A percentile compares a stretch with the other conserved stretches of the same genome.
phyloP scores from a whole-genome alignment of 2,113 vertebrate species.

The Leucosticte australis region DNA sequence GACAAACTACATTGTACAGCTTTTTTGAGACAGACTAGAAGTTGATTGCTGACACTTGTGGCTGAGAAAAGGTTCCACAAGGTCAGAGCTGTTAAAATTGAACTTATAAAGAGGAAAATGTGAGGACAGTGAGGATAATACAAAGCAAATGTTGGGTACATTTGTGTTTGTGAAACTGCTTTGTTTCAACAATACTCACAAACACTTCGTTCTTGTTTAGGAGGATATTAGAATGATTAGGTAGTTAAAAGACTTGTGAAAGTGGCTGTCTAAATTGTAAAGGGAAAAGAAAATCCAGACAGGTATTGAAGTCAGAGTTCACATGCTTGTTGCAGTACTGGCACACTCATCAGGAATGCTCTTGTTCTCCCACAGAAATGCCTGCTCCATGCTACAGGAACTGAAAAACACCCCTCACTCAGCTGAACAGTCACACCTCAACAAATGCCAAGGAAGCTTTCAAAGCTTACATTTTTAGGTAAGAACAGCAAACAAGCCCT shows the following conservation, averaged over 20 bases:
- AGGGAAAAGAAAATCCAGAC: background rate
- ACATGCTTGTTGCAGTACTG: background rate
- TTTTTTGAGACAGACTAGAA: background rate
- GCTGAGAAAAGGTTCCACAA: background rate
- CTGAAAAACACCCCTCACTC: background rate
- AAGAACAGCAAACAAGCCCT: background rate
- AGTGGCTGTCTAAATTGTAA: background rate
- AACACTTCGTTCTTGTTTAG: background rate
- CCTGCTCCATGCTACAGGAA: background rate
- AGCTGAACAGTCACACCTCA: background rate
- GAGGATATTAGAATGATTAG: background rate
- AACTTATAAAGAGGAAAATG: background rate
- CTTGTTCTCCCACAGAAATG: background rate
- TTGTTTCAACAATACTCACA: background rate
- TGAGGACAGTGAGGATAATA: background rate
- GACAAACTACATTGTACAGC: background rate
- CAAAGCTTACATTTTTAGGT: background rate
- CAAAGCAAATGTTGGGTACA: background rate
- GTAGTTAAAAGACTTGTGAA: background rate
- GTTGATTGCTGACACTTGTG: background rate
- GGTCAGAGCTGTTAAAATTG: background rate
- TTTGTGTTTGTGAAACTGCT: background rate
- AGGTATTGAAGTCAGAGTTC: background rate
- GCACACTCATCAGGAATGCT: rapidly evolving
- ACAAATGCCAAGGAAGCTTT: background rate